Evolutionary conservation across 2,113 vertebrate species (phyloP), one percentile per base, ranked within the genome.

Genomic region (Rostratula benghalensis): DNA sequence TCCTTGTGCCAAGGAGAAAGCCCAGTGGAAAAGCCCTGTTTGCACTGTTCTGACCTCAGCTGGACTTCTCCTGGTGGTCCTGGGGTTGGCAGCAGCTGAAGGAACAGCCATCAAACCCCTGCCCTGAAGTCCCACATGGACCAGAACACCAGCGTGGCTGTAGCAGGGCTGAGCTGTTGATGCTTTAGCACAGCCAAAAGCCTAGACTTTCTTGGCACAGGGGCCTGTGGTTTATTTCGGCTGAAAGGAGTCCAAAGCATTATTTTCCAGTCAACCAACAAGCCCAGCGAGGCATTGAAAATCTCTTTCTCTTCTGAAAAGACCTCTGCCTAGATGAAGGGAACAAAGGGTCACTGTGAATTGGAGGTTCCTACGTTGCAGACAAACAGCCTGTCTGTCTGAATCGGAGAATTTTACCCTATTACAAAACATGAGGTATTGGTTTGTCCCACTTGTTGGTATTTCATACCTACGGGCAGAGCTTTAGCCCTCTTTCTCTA

Each of bases 231-330:
- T 56, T 97, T 95, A 84, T 93, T 95, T 92, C 90, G 92, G 88
- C 94, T 92, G 93, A 96, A 92, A 84, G 70, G 83, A 93, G 90
- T 87, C 94, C 95, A 96, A 92, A 90, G 94, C 80, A 37, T 92
- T 96, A 86, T 95, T 96, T 95, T 94, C 90, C 93, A 93, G 88
- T 92, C 90, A 90, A 78, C 94, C 88, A 95, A 87, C 68, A 78
- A 93, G 89, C 87, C 88, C 69, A 81, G 83, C 1, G 68, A 95
- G 95, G 92, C 95, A 90, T 17, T 93, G 92, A 93, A 97, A 96
- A 95, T 94, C 0, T 1, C 85, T 90, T 93, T 95, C 86, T 93
- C 59, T 89, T 75, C 82, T 90, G 90, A 90, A 96, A 94, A 96
- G 92, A 57, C 81, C 87, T 91, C 84, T 88, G 56, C 65, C 60